A percentile compares a stretch with the other conserved stretches of the same genome.
Conservation (phyloP, 2,113 vertebrate genomes). For the Propithecus coquereli region DNA sequence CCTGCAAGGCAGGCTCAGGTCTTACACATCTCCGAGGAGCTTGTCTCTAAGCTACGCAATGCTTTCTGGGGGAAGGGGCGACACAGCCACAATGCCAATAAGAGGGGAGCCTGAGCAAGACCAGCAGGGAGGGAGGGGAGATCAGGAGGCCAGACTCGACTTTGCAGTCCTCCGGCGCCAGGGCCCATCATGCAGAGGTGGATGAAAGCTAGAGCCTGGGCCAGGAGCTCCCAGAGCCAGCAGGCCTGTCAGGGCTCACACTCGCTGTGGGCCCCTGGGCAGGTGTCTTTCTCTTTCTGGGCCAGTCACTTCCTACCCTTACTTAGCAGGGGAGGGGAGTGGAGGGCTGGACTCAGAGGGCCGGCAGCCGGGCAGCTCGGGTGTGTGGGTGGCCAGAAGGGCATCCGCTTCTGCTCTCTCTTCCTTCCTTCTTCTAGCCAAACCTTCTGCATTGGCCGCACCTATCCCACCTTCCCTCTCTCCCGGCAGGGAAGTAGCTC, state of each 20-base stretch:
- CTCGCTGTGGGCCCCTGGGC: neutral
- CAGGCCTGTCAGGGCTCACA: neutral
- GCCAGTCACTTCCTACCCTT: neutral
- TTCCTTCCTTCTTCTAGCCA: neutral
- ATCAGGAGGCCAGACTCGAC: too few species aligned
- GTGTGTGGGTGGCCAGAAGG: neutral
- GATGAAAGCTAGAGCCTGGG: neutral
- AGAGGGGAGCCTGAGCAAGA: neutral
- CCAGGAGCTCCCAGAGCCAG: neutral
- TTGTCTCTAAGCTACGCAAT: neutral
- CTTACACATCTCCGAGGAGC: neutral
- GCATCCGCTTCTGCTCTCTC: neutral
- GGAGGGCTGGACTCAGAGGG: neutral
- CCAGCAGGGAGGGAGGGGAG: neutral
- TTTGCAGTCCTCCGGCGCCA: rapidly evolving
- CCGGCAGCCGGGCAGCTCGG: neutral
- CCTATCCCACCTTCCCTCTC: neutral
- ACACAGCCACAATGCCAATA: neutral
- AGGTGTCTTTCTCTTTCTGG: neutral
- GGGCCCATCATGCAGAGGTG: too few species aligned
- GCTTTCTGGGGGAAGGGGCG: neutral
- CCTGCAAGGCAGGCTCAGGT: neutral
- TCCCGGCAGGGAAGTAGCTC: neutral
- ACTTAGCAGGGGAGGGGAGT: neutral
- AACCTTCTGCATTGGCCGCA: neutral